Conservation (phyloP, 2,888 invertebrate species). For the Erebia palarica region DNA sequence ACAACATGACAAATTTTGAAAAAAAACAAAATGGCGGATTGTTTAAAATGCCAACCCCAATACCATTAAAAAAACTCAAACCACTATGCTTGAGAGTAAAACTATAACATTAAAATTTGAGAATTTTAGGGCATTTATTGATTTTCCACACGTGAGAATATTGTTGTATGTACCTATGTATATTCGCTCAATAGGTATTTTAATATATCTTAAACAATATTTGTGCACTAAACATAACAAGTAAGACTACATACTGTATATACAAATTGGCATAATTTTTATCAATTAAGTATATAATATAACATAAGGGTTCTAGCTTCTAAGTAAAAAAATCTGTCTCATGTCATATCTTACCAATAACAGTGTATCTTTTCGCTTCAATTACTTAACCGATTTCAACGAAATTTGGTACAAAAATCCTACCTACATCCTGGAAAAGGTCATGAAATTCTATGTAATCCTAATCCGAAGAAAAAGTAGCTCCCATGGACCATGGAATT, state of each 20-base stretch:
- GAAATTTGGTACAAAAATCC: not conserved
- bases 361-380: too few species aligned
- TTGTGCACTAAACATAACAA: conserved; percentile 15
- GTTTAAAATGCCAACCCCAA: too few species aligned
- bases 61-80: too few species aligned
- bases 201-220: conserved; percentile 1
- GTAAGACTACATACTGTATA: conserved; percentile 2
- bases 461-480: not conserved
- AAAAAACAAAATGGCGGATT: too few species aligned
- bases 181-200: conserved; percentile 7
- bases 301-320: conserved; percentile 5
- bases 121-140: too few species aligned
- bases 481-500: too few species aligned
- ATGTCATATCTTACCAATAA: too few species aligned
- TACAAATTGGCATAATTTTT: conserved; percentile 11
- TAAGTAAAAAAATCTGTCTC: too few species aligned
- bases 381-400: not conserved
- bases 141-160: not conserved
- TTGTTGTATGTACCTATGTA: not conserved
- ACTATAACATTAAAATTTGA: too few species aligned
- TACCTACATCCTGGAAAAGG: not conserved
- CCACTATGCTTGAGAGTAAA: too few species aligned
- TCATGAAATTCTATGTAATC: not conserved
- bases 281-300: not conserved
- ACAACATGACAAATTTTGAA: too few species aligned